A percentile compares a stretch with the other conserved stretches of the same genome.
Evolutionary conservation across 2,113 vertebrate genomes (phyloP).

Genomic region (Labrus mixtus): DNA sequence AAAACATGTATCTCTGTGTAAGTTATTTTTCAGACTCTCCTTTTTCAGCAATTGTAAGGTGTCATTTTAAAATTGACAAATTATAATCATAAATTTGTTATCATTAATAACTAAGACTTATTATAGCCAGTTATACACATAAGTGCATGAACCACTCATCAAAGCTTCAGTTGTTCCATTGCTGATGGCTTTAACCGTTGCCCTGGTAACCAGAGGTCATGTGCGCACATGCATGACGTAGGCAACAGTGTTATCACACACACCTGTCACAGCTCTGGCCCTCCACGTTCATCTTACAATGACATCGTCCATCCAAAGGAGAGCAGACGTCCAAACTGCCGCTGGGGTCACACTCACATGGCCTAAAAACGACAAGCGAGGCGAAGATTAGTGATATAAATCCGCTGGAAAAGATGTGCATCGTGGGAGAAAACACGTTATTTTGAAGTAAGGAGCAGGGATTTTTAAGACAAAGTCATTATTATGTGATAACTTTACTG

Average conservation of each 20-base stretch:
- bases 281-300: conserved; percentile 90
- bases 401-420: background rate
- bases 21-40: too few relatives aligned
- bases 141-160: background rate
- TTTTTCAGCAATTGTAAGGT: too few relatives aligned
- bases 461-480: too few relatives aligned
- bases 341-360: conserved; percentile 84
- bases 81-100: too few relatives aligned
- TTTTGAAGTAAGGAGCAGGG: too few relatives aligned
- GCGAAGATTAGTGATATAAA: background rate
- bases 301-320: conserved; percentile 86
- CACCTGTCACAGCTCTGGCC: conserved; percentile 91
- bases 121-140: background rate
- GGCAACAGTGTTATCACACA: conserved; percentile 7
- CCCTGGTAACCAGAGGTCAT: background rate
- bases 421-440: too few relatives aligned
- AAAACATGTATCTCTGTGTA: too few relatives aligned
- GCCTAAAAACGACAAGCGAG: conserved; percentile 70
- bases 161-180: background rate
- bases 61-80: too few relatives aligned
- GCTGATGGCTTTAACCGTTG: background rate
- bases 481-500: background rate
- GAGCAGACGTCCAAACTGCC: conserved; percentile 88
- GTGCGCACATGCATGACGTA: background rate
- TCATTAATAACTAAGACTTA: too few relatives aligned